phyloP scores from a whole-genome alignment of 2,888 invertebrate species.

The Phyllotreta striolata region DNA sequence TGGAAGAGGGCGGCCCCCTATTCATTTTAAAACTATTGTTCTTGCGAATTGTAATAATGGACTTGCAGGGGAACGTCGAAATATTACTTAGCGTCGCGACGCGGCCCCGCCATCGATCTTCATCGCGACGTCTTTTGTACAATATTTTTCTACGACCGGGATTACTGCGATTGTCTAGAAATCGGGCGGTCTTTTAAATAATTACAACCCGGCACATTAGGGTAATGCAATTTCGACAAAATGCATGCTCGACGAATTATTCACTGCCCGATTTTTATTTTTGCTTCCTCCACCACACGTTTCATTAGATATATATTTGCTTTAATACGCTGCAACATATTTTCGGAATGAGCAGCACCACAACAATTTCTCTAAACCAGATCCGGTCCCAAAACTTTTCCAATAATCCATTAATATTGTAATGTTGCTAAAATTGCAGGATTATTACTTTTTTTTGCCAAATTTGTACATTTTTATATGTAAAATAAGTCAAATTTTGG shows the following conservation, averaged over 20 bases:
- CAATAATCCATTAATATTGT: not conserved
- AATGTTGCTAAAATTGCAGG: not conserved
- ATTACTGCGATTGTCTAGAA: slow-evolving; percentile 7
- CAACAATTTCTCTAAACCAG: slow-evolving; percentile 15
- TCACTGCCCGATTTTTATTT: no score
- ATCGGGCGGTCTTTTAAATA: no score
- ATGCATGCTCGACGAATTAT: no score
- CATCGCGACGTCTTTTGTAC: slow-evolving; percentile 20
- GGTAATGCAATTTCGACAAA: no score
- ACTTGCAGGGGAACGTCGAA: slow-evolving; percentile 23
- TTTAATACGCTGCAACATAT: slow-evolving; percentile 28
- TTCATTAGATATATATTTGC: slow-evolving; percentile 27
- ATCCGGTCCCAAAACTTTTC: not conserved
- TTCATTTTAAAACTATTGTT: slow-evolving; percentile 35
- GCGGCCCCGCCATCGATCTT: slow-evolving; percentile 12
- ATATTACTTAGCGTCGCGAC: slow-evolving; percentile 17
- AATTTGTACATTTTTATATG: no score
- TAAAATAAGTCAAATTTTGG: no score
- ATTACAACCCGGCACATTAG: no score
- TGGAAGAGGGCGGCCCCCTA: slow-evolving; percentile 25
- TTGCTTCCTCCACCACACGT: slow-evolving; percentile 3
- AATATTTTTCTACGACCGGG: slow-evolving; percentile 22
- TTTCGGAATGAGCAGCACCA: slow-evolving; percentile 24
- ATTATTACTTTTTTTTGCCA: no score
- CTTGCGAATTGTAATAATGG: slow-evolving; percentile 34